Base-by-base conservation (phyloP, 2,113 vertebrate genomes). In the Oncorhynchus kisutch region DNA sequence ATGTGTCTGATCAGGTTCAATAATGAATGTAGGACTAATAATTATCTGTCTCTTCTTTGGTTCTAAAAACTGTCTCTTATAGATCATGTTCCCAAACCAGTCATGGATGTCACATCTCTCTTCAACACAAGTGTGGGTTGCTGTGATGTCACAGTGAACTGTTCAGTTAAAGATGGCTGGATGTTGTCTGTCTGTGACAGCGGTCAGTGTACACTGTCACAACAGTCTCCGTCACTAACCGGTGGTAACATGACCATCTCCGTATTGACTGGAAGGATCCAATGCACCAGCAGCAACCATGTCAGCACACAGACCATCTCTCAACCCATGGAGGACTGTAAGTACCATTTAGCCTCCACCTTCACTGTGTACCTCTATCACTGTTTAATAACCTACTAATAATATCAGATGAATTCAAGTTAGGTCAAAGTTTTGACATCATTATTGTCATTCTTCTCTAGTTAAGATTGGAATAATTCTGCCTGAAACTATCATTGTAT, bases 101-200 rank as follows among this genome's bases (percentile, higher is more conserved):
- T 73, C 0, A 39, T 39, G 22, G 54, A 0, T 20, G n/a, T 51
- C 1, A 2, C 27, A 3, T 20, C 4, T 18, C 13, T 45, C 39
- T 11, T 49, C 16, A 90, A 87, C 75, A 16, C 24, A 0, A 84
- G 85, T 2, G 69, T 27, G 4, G 75, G 16, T 18, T 0, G 0
- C 34, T 92, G 91, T 74, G 77, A 0, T 12, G 7, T 86, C 60
- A 13, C 25, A 7, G 85, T 90, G 3, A 92, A 88, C 80, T 93
- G 92, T 75, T 90, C 90, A 22, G 31, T 81, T 0, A 29, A 62
- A 45, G 48, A 24, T 0, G 45, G 72, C 2, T 86, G 80, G 84
- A 18, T 65, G 65, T 70, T 0, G 4, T 80, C 77, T 1, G 1
- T 62, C 54, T 93, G 91, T 16, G 29, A 73, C 14, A 3, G 16